Evolutionary conservation across 2,113 vertebrate genomes (phyloP).

Genomic region (Ceyx cyanopectus): DNA sequence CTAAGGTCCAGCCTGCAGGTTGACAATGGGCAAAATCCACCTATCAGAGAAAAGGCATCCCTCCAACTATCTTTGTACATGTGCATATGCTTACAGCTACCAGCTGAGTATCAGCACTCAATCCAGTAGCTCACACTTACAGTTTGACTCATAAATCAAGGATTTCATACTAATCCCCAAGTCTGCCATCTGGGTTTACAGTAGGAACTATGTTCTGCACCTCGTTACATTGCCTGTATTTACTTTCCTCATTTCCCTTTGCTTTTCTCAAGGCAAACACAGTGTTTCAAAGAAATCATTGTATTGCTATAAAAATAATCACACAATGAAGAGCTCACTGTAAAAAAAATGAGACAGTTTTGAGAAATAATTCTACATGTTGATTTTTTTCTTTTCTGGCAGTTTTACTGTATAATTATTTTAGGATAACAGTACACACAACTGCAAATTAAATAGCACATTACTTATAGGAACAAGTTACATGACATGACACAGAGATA

Average conservation of each 20-base stretch:
- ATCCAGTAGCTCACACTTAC: neutral
- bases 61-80: neutral
- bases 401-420: neutral
- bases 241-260: neutral
- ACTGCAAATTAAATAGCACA: neutral
- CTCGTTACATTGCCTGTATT: neutral
- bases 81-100: neutral
- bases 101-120: neutral
- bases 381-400: neutral
- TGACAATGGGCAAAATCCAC: neutral
- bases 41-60: neutral
- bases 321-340: neutral
- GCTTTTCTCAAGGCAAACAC: neutral
- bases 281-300: neutral
- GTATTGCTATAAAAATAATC: neutral
- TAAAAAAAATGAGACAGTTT: neutral
- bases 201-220: neutral
- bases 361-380: neutral
- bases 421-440: neutral
- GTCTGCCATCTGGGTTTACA: neutral
- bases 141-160: neutral
- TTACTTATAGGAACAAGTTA: neutral
- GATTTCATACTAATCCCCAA: neutral
- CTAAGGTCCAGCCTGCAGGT: neutral
- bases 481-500: neutral